Conservation (phyloP, 2,888 invertebrate genomes). For the Phasia obesa region DNA sequence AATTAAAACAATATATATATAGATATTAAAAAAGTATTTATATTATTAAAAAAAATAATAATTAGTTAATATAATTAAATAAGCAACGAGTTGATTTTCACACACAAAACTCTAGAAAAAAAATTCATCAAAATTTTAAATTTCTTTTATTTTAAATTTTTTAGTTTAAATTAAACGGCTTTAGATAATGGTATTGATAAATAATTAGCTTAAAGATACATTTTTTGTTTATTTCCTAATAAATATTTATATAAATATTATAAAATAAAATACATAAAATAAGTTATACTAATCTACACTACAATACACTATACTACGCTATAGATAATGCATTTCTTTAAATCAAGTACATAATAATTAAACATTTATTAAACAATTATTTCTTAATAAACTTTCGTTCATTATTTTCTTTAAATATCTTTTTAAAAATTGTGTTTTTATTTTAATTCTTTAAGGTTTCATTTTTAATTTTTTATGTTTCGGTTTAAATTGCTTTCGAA, state of each 20-base stretch:
- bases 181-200: conserved; percentile 27
- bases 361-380: background rate
- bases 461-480: background rate
- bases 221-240: conserved; percentile 4
- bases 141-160: background rate
- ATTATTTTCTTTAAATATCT: background rate
- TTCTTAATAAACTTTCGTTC: conserved; percentile 16
- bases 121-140: background rate
- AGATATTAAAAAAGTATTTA: conserved; percentile 1
- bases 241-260: conserved; percentile 1
- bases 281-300: background rate
- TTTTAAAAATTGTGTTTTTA: background rate
- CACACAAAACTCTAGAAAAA: background rate
- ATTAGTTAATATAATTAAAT: conserved; percentile 4
- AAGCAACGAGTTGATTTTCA: conserved; percentile 51
- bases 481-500: background rate
- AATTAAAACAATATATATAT: conserved; percentile 1
- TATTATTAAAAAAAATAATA: background rate
- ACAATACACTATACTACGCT: background rate
- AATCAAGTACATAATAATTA: background rate
- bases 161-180: background rate
- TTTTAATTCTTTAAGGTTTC: background rate
- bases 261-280: background rate
- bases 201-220: conserved; percentile 26
- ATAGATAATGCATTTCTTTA: conserved; percentile 2